Conservation (phyloP, 1,140 invertebrate species). For the Polyergus mexicanus region DNA sequence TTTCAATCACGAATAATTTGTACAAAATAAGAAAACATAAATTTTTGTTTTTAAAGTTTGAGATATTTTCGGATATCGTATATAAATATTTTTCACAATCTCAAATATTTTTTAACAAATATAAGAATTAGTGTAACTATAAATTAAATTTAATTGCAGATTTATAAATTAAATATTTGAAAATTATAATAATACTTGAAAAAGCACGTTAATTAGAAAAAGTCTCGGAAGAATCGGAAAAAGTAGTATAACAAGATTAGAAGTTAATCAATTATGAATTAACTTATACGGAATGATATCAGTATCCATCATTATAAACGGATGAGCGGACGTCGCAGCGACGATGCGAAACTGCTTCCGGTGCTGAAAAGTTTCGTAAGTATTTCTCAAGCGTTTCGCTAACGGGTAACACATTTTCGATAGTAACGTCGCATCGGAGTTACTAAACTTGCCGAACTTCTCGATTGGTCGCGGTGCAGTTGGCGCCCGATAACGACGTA, state of each 20-base stretch:
- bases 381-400: slow-evolving; percentile 47
- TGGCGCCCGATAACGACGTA: slow-evolving; percentile 30
- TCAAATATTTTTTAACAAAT: slow-evolving; percentile 17
- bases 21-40: background rate
- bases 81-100: background rate
- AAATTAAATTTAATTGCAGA: too few species aligned
- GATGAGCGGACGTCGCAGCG: slow-evolving; percentile 30
- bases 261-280: slow-evolving; percentile 26
- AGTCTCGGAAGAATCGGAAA: background rate
- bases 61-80: too few species aligned
- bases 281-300: background rate
- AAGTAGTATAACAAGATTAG: background rate
- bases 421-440: slow-evolving; percentile 50
- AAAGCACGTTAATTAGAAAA: background rate
- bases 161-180: background rate
- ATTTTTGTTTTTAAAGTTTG: background rate
- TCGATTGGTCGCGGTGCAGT: slow-evolving; percentile 43
- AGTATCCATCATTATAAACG: slow-evolving; percentile 7
- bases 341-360: slow-evolving; percentile 26
- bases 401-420: slow-evolving; percentile 65
- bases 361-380: slow-evolving; percentile 53
- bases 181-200: background rate
- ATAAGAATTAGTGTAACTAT: background rate
- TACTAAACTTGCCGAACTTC: slow-evolving; percentile 61
- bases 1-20: background rate